Evolutionary conservation across 2,113 vertebrate species (phyloP).

Genomic region (Leucosticte australis): DNA sequence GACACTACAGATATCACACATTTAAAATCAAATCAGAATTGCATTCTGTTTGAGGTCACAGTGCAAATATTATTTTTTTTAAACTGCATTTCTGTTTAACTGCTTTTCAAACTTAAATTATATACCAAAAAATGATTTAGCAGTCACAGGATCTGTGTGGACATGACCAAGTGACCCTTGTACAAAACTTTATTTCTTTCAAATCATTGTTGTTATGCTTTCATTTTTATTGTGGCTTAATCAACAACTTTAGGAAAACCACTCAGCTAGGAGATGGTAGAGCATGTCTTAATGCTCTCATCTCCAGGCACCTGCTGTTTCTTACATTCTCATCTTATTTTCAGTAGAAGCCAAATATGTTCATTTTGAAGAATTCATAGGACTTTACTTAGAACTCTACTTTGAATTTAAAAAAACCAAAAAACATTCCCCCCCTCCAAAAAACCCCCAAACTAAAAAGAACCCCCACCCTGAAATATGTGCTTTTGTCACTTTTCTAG

Average conservation of each 20-base stretch:
- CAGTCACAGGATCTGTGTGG: not conserved
- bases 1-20: not conserved
- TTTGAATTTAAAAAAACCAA: not conserved
- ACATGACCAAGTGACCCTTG: not conserved
- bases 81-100: not conserved
- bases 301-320: not conserved
- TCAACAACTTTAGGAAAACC: not conserved
- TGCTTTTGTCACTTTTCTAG: not conserved
- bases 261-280: not conserved
- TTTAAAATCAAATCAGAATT: not conserved
- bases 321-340: not conserved
- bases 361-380: not conserved
- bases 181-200: not conserved
- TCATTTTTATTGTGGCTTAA: not conserved
- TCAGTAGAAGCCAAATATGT: not conserved
- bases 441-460: not conserved
- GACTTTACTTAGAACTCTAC: not conserved
- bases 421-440: fast-evolving
- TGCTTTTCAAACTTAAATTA: not conserved
- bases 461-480: fast-evolving
- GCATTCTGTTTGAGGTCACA: not conserved
- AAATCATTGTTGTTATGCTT: not conserved
- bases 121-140: not conserved
- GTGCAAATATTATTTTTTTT: not conserved
- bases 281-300: not conserved